Evolutionary conservation across 2,113 vertebrate species (phyloP), one percentile per base, ranked within the genome.

Genomic region (Centropus bengalensis): DNA sequence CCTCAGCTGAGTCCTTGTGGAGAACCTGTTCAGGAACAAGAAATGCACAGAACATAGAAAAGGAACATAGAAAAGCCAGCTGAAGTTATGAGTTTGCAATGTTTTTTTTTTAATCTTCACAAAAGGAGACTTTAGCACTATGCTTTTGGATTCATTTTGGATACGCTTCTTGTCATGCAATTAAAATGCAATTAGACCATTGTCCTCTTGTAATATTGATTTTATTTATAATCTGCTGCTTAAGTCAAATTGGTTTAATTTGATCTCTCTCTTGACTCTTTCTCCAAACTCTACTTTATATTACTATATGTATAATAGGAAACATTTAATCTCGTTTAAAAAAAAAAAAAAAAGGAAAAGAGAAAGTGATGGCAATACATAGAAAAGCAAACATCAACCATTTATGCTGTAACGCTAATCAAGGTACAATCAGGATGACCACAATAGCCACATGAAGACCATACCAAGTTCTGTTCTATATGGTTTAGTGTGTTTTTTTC

Each of bases 121-220:
- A 45, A 69, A 85, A 66, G 36, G 32, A 42, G 18, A 38, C 14
- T 60, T 82, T 76, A 82, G 12, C 9, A 17, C 62, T 56, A 68
- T 6, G 40, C 24, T 32, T 88, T 77, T 66, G 69, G 6, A 82
- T 82, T 89, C 54, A 69, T 67, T 82, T 67, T 9, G 28, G 15
- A 21, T 14, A 67, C 47, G 64, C 14, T 91, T 91, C 20, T 88
- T 88, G 59, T 94, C 82, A 86, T 26, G 27, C 36, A 92, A 87
- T 89, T 91, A 89, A 91, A 93, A 75, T 44, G 30, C 59, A 95
- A 54, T 88, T 93, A 91, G 54, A 80, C 52, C 26, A 55, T 47
- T 86, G 64, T 73, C 64, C 23, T 86, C 21, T 36, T 69, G 36
- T 32, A 86, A 33, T 84, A 75, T 56, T 71, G 73, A 86, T 86